Evolutionary conservation across 1,140 invertebrate genomes (phyloP).

Genomic region (Caerostris extrusa): DNA sequence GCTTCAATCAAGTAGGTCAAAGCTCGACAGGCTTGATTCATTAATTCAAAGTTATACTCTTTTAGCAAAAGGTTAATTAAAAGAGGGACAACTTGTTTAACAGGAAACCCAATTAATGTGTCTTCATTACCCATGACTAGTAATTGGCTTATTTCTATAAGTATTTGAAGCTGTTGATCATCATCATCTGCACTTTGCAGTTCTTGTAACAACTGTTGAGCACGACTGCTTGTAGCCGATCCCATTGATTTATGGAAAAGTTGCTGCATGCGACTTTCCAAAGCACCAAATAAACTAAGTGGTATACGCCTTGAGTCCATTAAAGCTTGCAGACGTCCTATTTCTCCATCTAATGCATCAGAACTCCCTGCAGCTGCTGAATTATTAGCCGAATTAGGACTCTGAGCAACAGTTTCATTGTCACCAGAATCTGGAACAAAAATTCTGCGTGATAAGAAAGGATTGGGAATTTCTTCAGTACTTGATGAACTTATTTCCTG

Average conservation of each 20-base stretch:
- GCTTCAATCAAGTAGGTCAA: slow-evolving; percentile 99
- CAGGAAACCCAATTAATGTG: slow-evolving; percentile 97
- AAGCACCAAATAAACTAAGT: slow-evolving; percentile 95
- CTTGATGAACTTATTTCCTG: slow-evolving; percentile 56
- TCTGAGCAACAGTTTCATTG: slow-evolving; percentile 8
- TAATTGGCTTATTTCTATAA: slow-evolving; percentile 99
- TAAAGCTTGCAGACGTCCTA: slow-evolving; percentile 84
- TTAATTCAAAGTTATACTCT: slow-evolving; percentile 99
- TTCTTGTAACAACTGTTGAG: slow-evolving; percentile 95
- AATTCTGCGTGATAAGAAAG: slow-evolving; percentile 19
- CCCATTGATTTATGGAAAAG: slow-evolving; percentile 95
- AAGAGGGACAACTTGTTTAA: slow-evolving; percentile 98
- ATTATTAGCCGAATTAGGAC: slow-evolving; percentile 75
- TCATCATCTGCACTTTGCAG: slow-evolving; percentile 97
- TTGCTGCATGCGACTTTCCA: slow-evolving; percentile 98
- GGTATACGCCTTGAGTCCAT: slow-evolving; percentile 96
- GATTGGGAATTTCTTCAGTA: slow-evolving; percentile 60
- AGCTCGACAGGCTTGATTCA: slow-evolving; percentile 99
- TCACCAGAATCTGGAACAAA: slow-evolving; percentile 38
- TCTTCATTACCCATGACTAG: slow-evolving; percentile 99
- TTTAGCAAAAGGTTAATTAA: slow-evolving; percentile 93
- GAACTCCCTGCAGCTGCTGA: slow-evolving; percentile 80
- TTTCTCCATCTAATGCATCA: slow-evolving; percentile 80
- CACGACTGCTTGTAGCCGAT: slow-evolving; percentile 86
- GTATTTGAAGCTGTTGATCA: slow-evolving; percentile 97